Evolutionary conservation across 2,888 invertebrate genomes (phyloP).

Genomic region (Lasiommata megera): DNA sequence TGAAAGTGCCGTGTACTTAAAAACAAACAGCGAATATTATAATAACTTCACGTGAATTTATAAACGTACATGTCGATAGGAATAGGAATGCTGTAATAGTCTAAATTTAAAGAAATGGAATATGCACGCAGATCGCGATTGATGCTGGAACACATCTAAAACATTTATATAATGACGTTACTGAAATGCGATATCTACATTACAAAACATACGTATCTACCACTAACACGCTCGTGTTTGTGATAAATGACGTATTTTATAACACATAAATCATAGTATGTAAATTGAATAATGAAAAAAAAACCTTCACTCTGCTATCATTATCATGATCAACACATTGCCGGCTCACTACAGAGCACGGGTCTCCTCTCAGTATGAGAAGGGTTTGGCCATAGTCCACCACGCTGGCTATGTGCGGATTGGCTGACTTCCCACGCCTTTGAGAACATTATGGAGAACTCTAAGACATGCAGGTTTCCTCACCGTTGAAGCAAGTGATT

Average conservation of each 20-base stretch:
- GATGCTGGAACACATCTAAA: slow-evolving; percentile 35
- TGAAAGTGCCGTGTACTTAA: slow-evolving; percentile 38
- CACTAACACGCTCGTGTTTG: background rate
- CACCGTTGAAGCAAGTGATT: too few relatives aligned
- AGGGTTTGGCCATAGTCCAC: too few relatives aligned
- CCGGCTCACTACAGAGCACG: too few relatives aligned
- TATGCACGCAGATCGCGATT: slow-evolving; percentile 48
- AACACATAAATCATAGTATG: background rate
- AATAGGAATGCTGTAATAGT: slow-evolving; percentile 65
- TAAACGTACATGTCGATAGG: slow-evolving; percentile 61
- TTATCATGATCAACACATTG: too few relatives aligned
- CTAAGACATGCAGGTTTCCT: too few relatives aligned
- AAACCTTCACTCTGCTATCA: too few relatives aligned
- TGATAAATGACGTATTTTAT: background rate
- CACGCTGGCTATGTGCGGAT: too few relatives aligned
- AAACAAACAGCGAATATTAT: slow-evolving; percentile 28
- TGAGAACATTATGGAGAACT: too few relatives aligned
- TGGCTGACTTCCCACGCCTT: too few relatives aligned
- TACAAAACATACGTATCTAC: slow-evolving; percentile 11
- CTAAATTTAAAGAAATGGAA: slow-evolving; percentile 68
- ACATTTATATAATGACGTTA: slow-evolving; percentile 32
- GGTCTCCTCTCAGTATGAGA: too few relatives aligned
- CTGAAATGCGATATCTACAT: slow-evolving; percentile 31
- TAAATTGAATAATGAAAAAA: too few relatives aligned
- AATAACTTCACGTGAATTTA: slow-evolving; percentile 52